phyloP scores from a whole-genome alignment of 2,888 invertebrate species.

The Drepana falcataria region DNA sequence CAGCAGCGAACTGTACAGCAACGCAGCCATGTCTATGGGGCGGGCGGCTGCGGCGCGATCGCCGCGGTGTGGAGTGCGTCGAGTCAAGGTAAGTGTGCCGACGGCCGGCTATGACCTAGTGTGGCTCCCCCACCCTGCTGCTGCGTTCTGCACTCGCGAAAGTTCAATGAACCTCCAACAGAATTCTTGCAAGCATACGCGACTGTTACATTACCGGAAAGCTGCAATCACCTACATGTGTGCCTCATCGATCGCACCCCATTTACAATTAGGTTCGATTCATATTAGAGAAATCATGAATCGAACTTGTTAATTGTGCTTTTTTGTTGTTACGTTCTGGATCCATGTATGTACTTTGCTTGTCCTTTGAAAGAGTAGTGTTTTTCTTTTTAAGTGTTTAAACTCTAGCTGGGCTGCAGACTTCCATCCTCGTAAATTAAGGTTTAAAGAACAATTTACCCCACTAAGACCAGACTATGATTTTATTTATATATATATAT shows the following conservation, averaged over 20 bases:
- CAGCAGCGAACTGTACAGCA: constrained; percentile 25
- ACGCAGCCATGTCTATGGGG: constrained; percentile 32
- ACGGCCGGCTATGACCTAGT: constrained; percentile 76
- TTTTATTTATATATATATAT: too few species aligned
- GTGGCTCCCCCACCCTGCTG: constrained; percentile 66
- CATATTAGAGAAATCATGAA: background rate
- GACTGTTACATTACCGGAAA: constrained; percentile 77
- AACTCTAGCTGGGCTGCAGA: too few species aligned
- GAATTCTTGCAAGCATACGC: constrained; percentile 73
- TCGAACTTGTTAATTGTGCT: background rate
- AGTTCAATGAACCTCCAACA: constrained; percentile 73
- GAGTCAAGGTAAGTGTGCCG: constrained; percentile 79
- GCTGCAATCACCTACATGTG: constrained; percentile 59
- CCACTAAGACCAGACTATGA: too few species aligned
- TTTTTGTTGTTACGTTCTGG: background rate
- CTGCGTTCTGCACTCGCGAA: constrained; percentile 74
- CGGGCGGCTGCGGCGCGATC: background rate
- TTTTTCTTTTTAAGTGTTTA: too few species aligned
- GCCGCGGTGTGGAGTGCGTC: constrained; percentile 45
- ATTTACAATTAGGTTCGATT: constrained; percentile 10
- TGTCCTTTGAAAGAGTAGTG: too few species aligned
- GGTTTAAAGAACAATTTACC: too few species aligned
- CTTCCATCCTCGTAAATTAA: too few species aligned
- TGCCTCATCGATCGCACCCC: constrained; percentile 21
- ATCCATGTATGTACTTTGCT: too few species aligned